Percentiles rank a stretch among this genome's conserved stretches.
These are phyloP conservation scores for Ailurus styani DNA, from an alignment of 2,113 vertebrate species.

Conservation along the genomic window DNA sequence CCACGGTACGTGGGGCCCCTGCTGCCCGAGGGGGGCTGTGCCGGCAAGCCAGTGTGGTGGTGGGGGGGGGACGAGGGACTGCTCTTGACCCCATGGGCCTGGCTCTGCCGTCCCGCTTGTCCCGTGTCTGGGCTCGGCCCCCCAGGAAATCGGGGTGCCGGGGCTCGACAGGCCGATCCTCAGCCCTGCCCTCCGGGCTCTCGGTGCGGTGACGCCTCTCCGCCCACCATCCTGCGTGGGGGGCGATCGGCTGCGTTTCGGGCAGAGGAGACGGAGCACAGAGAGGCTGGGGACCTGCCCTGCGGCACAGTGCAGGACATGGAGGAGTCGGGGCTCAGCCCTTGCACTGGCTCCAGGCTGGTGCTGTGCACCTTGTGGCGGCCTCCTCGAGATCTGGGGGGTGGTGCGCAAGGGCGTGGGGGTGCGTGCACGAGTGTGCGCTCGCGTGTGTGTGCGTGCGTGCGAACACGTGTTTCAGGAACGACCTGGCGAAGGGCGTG, in stretches of 20 bases:
- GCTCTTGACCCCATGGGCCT: neutral
- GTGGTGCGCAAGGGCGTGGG: too few relatives aligned
- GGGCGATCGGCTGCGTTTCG: too few relatives aligned
- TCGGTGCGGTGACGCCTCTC: rapidly evolving
- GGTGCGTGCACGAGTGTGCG: rapidly evolving
- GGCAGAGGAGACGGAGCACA: neutral
- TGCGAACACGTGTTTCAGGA: rapidly evolving
- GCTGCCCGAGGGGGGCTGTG: rapidly evolving
- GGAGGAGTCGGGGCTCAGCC: neutral
- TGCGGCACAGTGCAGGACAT: neutral
- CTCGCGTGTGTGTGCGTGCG: rapidly evolving
- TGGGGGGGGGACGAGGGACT: rapidly evolving
- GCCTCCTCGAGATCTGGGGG: neutral
- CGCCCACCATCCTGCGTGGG: neutral
- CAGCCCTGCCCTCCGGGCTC: neutral
- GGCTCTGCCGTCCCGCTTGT: neutral
- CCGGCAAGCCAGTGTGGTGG: rapidly evolving
- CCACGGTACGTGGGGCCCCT: conserved; percentile 72
- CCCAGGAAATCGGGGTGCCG: neutral
- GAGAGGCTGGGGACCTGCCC: neutral
- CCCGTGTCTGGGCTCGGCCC: rapidly evolving
- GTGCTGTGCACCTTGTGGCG: neutral
- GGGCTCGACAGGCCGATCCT: rapidly evolving
- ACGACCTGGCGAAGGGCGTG: rapidly evolving
- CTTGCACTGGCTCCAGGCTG: neutral